phyloP scores from a whole-genome alignment of 2,888 invertebrate genomes.

The Altica lythri region DNA sequence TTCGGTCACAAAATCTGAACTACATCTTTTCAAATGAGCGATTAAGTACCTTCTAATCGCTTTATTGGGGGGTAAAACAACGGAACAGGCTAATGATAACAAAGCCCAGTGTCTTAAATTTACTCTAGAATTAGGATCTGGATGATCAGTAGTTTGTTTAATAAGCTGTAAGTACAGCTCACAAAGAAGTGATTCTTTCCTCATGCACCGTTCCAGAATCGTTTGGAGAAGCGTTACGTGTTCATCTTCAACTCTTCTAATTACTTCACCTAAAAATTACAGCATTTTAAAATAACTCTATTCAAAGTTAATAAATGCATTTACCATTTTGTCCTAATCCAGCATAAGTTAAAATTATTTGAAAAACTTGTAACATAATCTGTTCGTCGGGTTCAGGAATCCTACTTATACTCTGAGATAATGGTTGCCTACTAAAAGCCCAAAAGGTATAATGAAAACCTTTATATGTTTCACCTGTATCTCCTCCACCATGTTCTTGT shows the following conservation, averaged over 20 bases:
- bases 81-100: slow-evolving; percentile 77
- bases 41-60: slow-evolving; percentile 84
- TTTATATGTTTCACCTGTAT: slow-evolving; percentile 83
- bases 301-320: too few species aligned
- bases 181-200: slow-evolving; percentile 84
- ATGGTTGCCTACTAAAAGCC: slow-evolving; percentile 82
- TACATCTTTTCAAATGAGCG: slow-evolving; percentile 86
- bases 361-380: slow-evolving; percentile 85
- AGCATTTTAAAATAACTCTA: neutral
- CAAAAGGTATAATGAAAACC: slow-evolving; percentile 86
- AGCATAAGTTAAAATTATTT: slow-evolving; percentile 86
- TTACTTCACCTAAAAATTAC: slow-evolving; percentile 60
- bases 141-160: slow-evolving; percentile 89
- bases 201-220: slow-evolving; percentile 88
- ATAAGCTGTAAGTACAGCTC: slow-evolving; percentile 91
- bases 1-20: slow-evolving; percentile 85
- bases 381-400: slow-evolving; percentile 87
- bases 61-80: slow-evolving; percentile 86
- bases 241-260: slow-evolving; percentile 81
- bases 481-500: slow-evolving; percentile 68
- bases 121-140: slow-evolving; percentile 85
- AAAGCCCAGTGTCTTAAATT: slow-evolving; percentile 92
- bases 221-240: slow-evolving; percentile 87
- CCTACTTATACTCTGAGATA: slow-evolving; percentile 82
- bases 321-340: slow-evolving; percentile 74